phyloP scores from a whole-genome alignment of 1,140 invertebrate genomes.

The Zaprionus ghesquierei region DNA sequence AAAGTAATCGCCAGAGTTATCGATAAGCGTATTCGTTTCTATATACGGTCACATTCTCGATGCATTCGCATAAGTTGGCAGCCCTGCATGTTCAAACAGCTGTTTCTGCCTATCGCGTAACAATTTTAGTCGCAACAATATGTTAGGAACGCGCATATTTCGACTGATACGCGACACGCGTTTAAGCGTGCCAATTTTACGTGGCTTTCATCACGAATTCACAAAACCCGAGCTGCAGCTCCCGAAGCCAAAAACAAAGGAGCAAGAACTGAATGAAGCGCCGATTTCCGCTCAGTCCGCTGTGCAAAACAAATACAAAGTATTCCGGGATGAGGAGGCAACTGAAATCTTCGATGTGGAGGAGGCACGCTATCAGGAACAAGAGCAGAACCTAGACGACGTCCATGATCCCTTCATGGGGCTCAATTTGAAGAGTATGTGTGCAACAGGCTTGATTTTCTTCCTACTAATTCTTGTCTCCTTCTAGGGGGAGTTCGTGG shows the following conservation, averaged over 20 bases:
- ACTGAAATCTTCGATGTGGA: slow-evolving; percentile 86
- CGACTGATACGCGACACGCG: slow-evolving; percentile 61
- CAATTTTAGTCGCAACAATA: slow-evolving; percentile 26
- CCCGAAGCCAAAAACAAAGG: neutral
- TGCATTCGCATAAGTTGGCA: neutral
- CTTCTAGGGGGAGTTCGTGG: slow-evolving; percentile 89
- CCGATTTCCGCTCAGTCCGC: neutral
- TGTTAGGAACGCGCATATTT: slow-evolving; percentile 61
- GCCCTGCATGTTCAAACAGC: slow-evolving; percentile 5
- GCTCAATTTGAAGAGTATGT: slow-evolving; percentile 84
- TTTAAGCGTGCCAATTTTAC: slow-evolving; percentile 59
- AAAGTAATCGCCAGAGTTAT: slow-evolving; percentile 15
- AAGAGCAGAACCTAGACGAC: slow-evolving; percentile 31
- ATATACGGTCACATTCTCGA: slow-evolving; percentile 7
- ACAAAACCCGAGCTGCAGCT: slow-evolving; percentile 42
- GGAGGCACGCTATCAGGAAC: slow-evolving; percentile 84
- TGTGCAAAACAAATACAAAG: slow-evolving; percentile 70
- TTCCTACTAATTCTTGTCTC: neutral
- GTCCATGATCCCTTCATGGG: slow-evolving; percentile 82
- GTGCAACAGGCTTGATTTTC: neutral
- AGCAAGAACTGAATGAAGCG: neutral
- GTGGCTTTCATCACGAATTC: slow-evolving; percentile 77
- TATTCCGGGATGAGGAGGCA: slow-evolving; percentile 85
- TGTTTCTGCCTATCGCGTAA: slow-evolving; percentile 32
- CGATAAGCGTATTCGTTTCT: neutral